These are phyloP conservation scores for Aporophyla lueneburgensis DNA, from an alignment of 2,888 invertebrate species.

Conservation along the genomic window DNA sequence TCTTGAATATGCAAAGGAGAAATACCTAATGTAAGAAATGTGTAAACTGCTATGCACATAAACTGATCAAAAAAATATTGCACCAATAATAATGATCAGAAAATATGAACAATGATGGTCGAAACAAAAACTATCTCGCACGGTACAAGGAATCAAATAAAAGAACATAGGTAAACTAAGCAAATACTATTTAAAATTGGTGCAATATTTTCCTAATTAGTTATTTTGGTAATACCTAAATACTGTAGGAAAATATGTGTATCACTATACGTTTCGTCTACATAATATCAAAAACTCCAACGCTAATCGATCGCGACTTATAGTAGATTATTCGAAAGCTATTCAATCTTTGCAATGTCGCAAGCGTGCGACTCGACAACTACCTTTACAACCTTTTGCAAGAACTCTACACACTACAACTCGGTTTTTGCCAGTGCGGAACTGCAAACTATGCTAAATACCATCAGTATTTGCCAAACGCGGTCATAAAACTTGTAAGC, in stretches of 20 bases:
- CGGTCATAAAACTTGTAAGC: neutral
- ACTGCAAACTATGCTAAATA: neutral
- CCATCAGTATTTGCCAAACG: neutral
- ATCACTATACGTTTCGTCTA: constrained; percentile 71
- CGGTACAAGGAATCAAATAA: neutral
- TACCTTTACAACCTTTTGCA: constrained; percentile 2
- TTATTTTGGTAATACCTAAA: constrained; percentile 54
- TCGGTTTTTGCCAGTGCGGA: neutral
- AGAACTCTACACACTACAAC: neutral
- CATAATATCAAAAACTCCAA: constrained; percentile 52
- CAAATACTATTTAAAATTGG: constrained; percentile 1
- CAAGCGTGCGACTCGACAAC: constrained; percentile 28
- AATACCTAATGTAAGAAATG: constrained; percentile 18
- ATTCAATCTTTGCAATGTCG: constrained; percentile 48
- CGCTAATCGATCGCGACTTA: constrained; percentile 17
- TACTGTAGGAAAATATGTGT: constrained; percentile 52
- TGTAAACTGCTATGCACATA: constrained; percentile 10
- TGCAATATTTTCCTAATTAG: constrained; percentile 40
- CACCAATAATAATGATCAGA: constrained; percentile 25
- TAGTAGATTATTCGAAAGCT: constrained; percentile 26
- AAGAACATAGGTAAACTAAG: neutral
- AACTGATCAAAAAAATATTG: constrained; percentile 20
- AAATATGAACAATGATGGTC: neutral
- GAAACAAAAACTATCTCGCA: constrained; percentile 13
- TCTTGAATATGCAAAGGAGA: constrained; percentile 46